These are phyloP conservation scores for Trachelus tabidus DNA, from an alignment of 2,888 invertebrate species.

Conservation along the genomic window DNA sequence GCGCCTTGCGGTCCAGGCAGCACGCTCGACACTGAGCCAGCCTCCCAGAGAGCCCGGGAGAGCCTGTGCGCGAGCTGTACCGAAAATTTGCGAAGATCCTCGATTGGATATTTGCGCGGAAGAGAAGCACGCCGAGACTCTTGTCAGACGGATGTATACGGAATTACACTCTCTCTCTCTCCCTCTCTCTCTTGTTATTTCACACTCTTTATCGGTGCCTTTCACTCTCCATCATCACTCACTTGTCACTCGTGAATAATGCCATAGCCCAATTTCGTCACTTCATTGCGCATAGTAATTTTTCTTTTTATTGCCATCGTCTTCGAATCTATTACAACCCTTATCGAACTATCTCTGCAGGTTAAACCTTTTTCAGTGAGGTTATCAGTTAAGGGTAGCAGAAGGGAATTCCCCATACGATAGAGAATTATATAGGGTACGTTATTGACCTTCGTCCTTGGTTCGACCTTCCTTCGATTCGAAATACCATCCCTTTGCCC, in stretches of 20 bases:
- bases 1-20: slow-evolving; percentile 59
- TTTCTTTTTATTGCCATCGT: background rate
- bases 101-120: slow-evolving; percentile 54
- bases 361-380: background rate
- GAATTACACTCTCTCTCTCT: background rate
- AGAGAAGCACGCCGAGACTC: slow-evolving; percentile 33
- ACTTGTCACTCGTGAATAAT: background rate
- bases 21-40: slow-evolving; percentile 57
- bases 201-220: background rate
- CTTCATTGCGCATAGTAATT: background rate
- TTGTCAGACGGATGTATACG: slow-evolving; percentile 24
- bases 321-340: background rate
- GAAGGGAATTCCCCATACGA: background rate
- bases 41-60: slow-evolving; percentile 48
- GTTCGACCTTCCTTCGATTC: slow-evolving; percentile 22
- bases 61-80: slow-evolving; percentile 47
- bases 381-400: background rate
- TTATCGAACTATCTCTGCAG: background rate
- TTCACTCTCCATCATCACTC: background rate
- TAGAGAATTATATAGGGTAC: slow-evolving; percentile 12
- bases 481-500: background rate
- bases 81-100: slow-evolving; percentile 62
- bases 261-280: background rate
- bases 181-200: background rate
- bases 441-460: slow-evolving; percentile 39